Evolutionary conservation across 2,113 vertebrate species (phyloP), one percentile per base, ranked within the genome.

Genomic region (Pachycephala philippinensis): DNA sequence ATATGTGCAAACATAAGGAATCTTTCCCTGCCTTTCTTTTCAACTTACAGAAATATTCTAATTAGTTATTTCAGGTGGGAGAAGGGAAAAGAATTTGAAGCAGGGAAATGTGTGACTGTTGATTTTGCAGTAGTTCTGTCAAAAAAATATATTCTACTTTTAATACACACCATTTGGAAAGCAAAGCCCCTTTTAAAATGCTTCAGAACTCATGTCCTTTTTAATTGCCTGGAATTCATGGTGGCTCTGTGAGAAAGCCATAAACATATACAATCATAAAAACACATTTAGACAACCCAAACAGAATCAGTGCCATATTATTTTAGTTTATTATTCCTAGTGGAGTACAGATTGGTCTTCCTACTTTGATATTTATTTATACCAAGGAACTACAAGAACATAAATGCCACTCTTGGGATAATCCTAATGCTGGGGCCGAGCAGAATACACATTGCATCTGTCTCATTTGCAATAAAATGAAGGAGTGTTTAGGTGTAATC

Each of bases 251-350:
- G 95, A 96, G 94, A 96, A 97, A 97, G 96, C 97, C 90, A 97
- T 98, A 98, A 98, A 98, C 97, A 97, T 96, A 98, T 94, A 96
- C 96, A 97, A 98, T 97, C 97, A 97, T 98, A 98, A 98, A 98
- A 98, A 96, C 95, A 94, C 97, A 96, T 97, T 98, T 97, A 97
- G 98, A 98, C 97, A 97, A 97, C 97, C 93, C 91, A 97, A 97
- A 97, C 97, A 98, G 96, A 98, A 98, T 98, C 98, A 95, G 97
- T 98, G 98, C 97, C 95, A 81, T 97, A 98, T 98, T 98, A 98
- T 98, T 98, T 97, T 98, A 97, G 96, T 98, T 98, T 98, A 98
- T 98, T 98, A 97, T 97, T 97, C 98, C 98, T 98, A 24, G 90
- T 71, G 96, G 98, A 97, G 88, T 91, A 91, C 96, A 96, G 95